These are phyloP conservation scores for Drosophila infuscata DNA, from an alignment of 2,888 invertebrate species.

Conservation along the genomic window DNA sequence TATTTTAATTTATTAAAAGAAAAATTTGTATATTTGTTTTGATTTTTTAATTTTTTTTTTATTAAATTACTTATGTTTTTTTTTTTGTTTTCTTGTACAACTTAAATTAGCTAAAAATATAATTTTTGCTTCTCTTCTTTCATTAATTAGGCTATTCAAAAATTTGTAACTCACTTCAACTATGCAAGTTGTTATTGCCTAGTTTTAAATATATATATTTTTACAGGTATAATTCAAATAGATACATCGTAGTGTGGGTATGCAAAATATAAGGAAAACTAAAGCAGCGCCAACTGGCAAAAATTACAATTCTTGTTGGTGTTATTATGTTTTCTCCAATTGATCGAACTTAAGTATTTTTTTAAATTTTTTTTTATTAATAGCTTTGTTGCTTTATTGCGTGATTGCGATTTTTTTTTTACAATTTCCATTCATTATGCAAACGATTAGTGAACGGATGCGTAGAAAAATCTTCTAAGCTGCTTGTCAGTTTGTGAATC, in stretches of 20 bases:
- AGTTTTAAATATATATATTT: slow-evolving; percentile 33
- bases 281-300: slow-evolving; percentile 40
- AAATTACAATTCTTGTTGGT: background rate
- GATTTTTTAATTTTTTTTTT: slow-evolving; percentile 34
- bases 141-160: slow-evolving; percentile 47
- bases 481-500: slow-evolving; percentile 68
- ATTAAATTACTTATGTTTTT: slow-evolving; percentile 38
- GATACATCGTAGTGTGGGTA: slow-evolving; percentile 31
- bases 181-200: slow-evolving; percentile 61
- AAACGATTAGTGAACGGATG: slow-evolving; percentile 41
- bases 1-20: slow-evolving; percentile 6
- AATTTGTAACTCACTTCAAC: slow-evolving; percentile 57
- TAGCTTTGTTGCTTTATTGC: slow-evolving; percentile 22
- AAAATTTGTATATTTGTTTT: slow-evolving; percentile 11
- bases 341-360: slow-evolving; percentile 10
- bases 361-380: slow-evolving; percentile 17
- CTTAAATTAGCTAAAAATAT: slow-evolving; percentile 71
- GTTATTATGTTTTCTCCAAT: slow-evolving; percentile 1
- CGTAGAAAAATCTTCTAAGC: slow-evolving; percentile 34
- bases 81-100: slow-evolving; percentile 51
- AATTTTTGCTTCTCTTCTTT: slow-evolving; percentile 36
- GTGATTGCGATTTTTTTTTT: slow-evolving; percentile 18
- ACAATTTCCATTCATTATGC: slow-evolving; percentile 23
- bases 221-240: slow-evolving; percentile 43
- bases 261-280: slow-evolving; percentile 47